These are phyloP conservation scores for Emydoidea blandingii DNA, from an alignment of 2,797 vertebrate species.

Conservation along the genomic window DNA sequence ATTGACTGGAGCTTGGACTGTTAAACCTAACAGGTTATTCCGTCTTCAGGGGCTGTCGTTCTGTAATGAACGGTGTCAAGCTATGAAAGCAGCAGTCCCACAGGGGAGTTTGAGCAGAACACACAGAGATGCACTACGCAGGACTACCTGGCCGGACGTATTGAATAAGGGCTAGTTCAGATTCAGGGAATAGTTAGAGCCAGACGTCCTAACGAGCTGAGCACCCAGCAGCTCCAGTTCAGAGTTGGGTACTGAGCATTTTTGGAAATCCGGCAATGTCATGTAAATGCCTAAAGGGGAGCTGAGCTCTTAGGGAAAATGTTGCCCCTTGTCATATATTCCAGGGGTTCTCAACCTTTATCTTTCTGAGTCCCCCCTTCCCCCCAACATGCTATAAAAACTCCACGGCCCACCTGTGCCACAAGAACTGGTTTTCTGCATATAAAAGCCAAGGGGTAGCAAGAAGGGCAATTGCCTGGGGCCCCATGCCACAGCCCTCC, in stretches of 20 bases:
- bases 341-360: no score
- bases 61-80: not conserved
- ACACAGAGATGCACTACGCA: not conserved
- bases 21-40: not conserved
- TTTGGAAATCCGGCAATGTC: not conserved
- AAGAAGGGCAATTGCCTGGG: no score
- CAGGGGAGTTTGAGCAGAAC: not conserved
- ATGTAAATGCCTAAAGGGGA: not conserved
- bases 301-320: not conserved
- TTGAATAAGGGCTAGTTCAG: not conserved
- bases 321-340: not conserved
- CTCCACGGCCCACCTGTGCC: no score
- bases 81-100: not conserved
- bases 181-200: no score
- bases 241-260: not conserved
- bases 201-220: no score
- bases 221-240: no score
- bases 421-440: no score
- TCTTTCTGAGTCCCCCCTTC: no score
- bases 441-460: no score
- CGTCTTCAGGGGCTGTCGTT: not conserved
- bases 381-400: no score
- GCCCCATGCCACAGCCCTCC: no score
- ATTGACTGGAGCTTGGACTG: no score
- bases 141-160: not conserved